A percentile compares a stretch with the other conserved stretches of the same genome.
Evolutionary conservation across 1,140 invertebrate genomes (phyloP).

Genomic region (Telenomus remus): DNA sequence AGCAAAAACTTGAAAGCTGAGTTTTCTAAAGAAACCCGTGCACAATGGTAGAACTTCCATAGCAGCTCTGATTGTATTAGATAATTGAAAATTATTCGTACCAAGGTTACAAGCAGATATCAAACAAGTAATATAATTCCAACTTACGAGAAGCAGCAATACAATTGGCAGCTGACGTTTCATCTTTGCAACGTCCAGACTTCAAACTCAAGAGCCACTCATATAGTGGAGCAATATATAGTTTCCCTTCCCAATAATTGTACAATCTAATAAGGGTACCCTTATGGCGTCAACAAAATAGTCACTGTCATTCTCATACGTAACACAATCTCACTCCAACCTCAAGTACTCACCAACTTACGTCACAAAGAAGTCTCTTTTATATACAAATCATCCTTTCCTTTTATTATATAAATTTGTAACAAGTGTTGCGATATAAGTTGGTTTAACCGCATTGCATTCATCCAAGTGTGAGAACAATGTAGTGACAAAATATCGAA

Average conservation of each 20-base stretch:
- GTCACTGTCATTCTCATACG: constrained; percentile 30
- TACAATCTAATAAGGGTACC: constrained; percentile 63
- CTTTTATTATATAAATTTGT: too few relatives aligned
- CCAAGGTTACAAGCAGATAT: too few relatives aligned
- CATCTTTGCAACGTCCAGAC: constrained; percentile 26
- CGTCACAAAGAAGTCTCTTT: too few relatives aligned
- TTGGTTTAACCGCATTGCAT: too few relatives aligned
- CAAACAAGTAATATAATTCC: background rate
- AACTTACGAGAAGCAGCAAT: constrained; percentile 1
- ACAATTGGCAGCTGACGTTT: constrained; percentile 3
- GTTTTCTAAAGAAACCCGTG: background rate
- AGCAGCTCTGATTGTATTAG: constrained; percentile 2
- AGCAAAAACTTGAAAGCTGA: background rate
- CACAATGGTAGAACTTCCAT: background rate
- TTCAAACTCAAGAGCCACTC: constrained; percentile 31
- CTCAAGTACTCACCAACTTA: too few relatives aligned
- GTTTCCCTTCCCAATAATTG: constrained; percentile 40
- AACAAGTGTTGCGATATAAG: too few relatives aligned
- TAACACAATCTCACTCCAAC: constrained; percentile 15
- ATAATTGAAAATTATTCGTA: constrained; percentile 16
- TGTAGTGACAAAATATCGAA: too few relatives aligned
- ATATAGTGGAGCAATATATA: constrained; percentile 46
- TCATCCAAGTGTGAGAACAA: too few relatives aligned
- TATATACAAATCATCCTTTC: too few relatives aligned
- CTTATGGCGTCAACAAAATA: constrained; percentile 42